Evolutionary conservation across 2,113 vertebrate genomes (phyloP), one percentile per base, ranked within the genome.

Genomic region (rabbit (Oryctolagus cuniculus)): DNA sequence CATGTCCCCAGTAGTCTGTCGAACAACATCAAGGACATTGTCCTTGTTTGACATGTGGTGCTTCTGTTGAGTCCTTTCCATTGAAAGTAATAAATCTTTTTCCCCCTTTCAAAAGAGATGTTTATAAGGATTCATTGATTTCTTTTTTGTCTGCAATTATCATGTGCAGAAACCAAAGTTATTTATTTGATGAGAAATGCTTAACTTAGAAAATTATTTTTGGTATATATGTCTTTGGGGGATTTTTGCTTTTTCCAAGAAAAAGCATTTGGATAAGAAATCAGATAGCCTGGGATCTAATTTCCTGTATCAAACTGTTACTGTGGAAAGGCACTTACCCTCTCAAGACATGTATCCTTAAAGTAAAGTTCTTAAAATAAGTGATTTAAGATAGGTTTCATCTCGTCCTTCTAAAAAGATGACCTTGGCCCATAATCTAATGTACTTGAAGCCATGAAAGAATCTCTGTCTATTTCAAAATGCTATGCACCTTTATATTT

Each of bases 131-230:
- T 93, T 93, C 31, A 81, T 90, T 78, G 72, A 93, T 91, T 95
- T 91, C 5, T 94, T 95, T 97, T 82, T 87, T 61, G 89, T 63
- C 31, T 80, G 92, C 6, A n/a, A 90, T 88, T 97, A 94, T 91
- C 83, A 27, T 21, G 0, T 92, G 61, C 87, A 94, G 80, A 95
- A 91, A 96, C 91, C 87, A 96, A 78, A 95, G 78, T 88, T 93
- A 96, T 36, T 86, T 91, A 89, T 64, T 80, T 93, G 17, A 97
- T 96, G 82, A 96, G 73, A 90, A 91, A 64, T 25, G 27, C 73
- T 95, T 87, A 86, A 94, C 49, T 93, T 88, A 69, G 80, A 94
- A 93, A 77, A 75, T 85, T 97, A 95, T 96, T 97, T 97, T 95
- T 89, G 55, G 81, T 79, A 70, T 61, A 38, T n/a, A 94, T 44